A percentile compares a stretch with the other conserved stretches of the same genome.
These are phyloP conservation scores for Tetrax tetrax DNA, from an alignment of 2,113 vertebrate species.

Conservation along the genomic window DNA sequence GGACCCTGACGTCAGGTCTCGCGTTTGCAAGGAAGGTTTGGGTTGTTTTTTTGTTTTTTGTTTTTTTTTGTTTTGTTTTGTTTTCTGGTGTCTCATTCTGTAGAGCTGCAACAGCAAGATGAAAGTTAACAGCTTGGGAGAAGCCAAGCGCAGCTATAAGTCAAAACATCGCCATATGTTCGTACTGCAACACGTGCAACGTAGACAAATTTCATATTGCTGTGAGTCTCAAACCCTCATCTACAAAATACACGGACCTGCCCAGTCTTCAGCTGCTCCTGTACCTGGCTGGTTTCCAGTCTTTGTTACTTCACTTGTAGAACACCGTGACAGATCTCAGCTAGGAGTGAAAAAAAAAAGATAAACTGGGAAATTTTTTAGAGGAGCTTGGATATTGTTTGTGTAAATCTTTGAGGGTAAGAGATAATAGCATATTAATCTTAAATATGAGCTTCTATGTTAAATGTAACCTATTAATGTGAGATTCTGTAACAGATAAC, in stretches of 20 bases:
- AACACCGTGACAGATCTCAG: background rate
- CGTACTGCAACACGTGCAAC: background rate
- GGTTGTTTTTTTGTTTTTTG: too few species aligned
- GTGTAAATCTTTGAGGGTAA: background rate
- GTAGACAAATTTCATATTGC: slow-evolving; percentile 21
- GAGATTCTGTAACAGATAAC: background rate
- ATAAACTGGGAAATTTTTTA: background rate
- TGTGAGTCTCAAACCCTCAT: background rate
- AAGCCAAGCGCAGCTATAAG: background rate
- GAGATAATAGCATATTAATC: background rate
- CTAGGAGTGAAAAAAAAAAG: background rate
- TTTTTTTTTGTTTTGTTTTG: too few species aligned
- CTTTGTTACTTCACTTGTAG: background rate
- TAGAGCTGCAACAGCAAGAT: background rate
- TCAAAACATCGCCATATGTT: slow-evolving; percentile 40
- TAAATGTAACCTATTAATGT: background rate
- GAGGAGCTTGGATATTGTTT: background rate
- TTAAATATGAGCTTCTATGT: background rate
- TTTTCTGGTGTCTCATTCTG: background rate
- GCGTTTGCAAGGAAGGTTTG: background rate
- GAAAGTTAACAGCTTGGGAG: slow-evolving; percentile 43
- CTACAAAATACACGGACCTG: background rate
- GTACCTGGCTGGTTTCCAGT: background rate
- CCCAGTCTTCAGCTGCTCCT: background rate
- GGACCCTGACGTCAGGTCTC: background rate